Conservation (phyloP, 2,888 invertebrate genomes). For the Notocelia uddmanniana region DNA sequence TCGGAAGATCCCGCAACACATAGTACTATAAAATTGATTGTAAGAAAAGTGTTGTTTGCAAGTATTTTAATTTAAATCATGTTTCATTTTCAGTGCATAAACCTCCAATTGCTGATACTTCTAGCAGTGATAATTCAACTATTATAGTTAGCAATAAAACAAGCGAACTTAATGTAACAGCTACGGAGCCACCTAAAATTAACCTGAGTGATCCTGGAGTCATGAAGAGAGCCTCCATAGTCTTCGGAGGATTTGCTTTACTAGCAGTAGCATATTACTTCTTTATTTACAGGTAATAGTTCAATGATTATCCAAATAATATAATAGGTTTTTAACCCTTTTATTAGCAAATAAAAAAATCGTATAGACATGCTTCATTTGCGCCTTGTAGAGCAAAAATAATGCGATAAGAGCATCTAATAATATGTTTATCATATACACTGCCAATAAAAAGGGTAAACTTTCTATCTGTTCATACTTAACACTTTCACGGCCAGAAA, state of each 20-base stretch:
- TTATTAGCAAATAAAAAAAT: too few relatives aligned
- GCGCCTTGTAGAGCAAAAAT: too few relatives aligned
- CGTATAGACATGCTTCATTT: too few relatives aligned
- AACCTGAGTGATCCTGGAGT: constrained; percentile 76
- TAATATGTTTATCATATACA: too few relatives aligned
- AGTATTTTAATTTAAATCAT: neutral
- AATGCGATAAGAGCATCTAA: too few relatives aligned
- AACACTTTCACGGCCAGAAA: too few relatives aligned
- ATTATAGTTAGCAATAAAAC: constrained; percentile 47
- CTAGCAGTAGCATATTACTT: constrained; percentile 79
- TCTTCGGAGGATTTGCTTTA: constrained; percentile 79
- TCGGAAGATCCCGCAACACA: too few relatives aligned
- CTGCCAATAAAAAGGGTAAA: too few relatives aligned
- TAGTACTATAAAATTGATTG: neutral
- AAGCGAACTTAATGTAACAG: constrained; percentile 50
- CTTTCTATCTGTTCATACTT: too few relatives aligned
- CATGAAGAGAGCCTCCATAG: constrained; percentile 76
- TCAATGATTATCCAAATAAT: neutral
- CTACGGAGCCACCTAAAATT: constrained; percentile 52
- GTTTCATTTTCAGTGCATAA: constrained; percentile 27
- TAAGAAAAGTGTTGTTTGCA: too few relatives aligned
- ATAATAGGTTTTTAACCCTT: too few relatives aligned
- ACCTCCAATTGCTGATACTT: neutral
- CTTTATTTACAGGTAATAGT: constrained; percentile 77
- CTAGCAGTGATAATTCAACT: constrained; percentile 21